Conservation (phyloP, 2,888 invertebrate genomes). For the Clepsis dumicolana region DNA sequence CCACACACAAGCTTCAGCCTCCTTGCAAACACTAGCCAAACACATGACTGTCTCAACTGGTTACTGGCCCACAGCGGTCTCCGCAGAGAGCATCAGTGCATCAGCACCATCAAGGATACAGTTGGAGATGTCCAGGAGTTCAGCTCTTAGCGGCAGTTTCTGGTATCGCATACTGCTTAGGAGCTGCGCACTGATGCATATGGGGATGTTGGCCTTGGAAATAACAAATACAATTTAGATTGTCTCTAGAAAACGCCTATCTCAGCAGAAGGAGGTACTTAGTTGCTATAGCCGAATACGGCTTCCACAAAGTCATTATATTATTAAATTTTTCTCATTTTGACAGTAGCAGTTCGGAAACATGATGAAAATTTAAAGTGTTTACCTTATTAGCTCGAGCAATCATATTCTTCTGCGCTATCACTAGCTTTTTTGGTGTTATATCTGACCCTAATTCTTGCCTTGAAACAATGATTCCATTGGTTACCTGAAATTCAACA, state of each 20-base stretch:
- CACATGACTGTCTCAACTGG: conserved; percentile 82
- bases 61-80: conserved; percentile 88
- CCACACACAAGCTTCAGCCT: conserved; percentile 91
- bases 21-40: conserved; percentile 85
- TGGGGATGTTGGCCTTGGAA: conserved; percentile 69
- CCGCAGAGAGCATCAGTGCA: conserved; percentile 89
- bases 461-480: conserved; percentile 90
- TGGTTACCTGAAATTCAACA: conserved; percentile 67
- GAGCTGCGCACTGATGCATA: conserved; percentile 68
- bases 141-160: conserved; percentile 82
- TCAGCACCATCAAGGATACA: conserved; percentile 91
- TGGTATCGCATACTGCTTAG: conserved; percentile 70
- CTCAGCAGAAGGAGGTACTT: no score
- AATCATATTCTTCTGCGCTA: conserved; percentile 85
- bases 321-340: no score
- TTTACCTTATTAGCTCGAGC: conserved; percentile 77
- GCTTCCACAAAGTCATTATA: no score
- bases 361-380: neutral
- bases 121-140: conserved; percentile 90
- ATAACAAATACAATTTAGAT: conserved; percentile 5
- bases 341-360: no score
- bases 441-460: conserved; percentile 82
- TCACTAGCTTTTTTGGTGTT: conserved; percentile 78
- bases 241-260: no score
- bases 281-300: no score